A percentile compares a stretch with the other conserved stretches of the same genome.
phyloP scores from a whole-genome alignment of 2,113 vertebrate species.

The Anoplopoma fimbria region DNA sequence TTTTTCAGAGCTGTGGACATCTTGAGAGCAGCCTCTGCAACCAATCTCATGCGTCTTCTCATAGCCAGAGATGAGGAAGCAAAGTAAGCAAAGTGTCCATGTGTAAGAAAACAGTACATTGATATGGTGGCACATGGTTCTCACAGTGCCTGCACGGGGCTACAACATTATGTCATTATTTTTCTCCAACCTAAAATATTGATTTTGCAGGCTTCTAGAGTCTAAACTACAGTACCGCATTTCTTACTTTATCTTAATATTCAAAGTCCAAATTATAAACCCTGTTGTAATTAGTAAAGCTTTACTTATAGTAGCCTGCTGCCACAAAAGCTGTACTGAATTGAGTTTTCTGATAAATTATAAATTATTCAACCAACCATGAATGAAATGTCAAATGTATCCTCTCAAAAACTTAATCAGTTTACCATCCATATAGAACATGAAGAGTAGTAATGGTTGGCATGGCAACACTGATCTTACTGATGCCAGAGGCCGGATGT shows the following conservation, averaged over 20 bases:
- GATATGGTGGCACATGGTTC: not conserved
- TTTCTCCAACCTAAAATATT: not conserved
- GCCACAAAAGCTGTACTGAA: not conserved
- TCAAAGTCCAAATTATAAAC: not conserved
- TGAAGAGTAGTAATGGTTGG: not conserved
- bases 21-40: conserved; percentile 88
- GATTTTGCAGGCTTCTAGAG: not conserved
- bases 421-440: not conserved
- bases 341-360: not conserved
- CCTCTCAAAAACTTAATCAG: not conserved
- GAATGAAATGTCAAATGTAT: not conserved
- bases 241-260: not conserved
- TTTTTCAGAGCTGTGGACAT: conserved; percentile 89
- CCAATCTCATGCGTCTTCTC: conserved; percentile 92
- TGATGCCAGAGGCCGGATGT: not conserved
- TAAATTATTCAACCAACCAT: not conserved
- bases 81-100: conserved; percentile 80
- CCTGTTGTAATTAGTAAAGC: too few relatives aligned
- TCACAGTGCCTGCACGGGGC: not conserved
- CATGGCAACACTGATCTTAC: not conserved
- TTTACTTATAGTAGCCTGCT: not conserved
- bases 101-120: not conserved
- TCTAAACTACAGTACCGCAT: not conserved
- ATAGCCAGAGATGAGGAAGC: conserved; percentile 91
- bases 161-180: not conserved